These are phyloP conservation scores for Rhopilema esculentum DNA, from an alignment of 30 jellyfish, hydroid and myxozoan species.

Conservation along the genomic window DNA sequence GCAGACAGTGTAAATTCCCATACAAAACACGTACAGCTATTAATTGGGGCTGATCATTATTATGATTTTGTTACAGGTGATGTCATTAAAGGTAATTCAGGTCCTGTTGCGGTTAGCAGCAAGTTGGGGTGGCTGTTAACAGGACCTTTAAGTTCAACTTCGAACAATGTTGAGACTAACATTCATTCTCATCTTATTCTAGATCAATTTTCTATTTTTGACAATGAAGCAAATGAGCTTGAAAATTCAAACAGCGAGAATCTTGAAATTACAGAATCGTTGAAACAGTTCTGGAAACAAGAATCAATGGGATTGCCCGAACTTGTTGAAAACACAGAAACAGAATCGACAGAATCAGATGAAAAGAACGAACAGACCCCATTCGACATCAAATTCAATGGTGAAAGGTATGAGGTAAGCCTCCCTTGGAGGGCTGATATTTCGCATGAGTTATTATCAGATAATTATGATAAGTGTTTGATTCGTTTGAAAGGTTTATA, in stretches of 20 bases:
- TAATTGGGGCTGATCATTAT: constrained; percentile 53
- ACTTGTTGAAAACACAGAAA: constrained; percentile 10
- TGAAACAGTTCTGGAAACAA: constrained; percentile 25
- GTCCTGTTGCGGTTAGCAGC: constrained; percentile 65
- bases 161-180: constrained; percentile 35
- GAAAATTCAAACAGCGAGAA: constrained; percentile 28
- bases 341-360: neutral
- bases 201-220: constrained; percentile 6
- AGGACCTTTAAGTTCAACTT: constrained; percentile 47
- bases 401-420: constrained; percentile 52
- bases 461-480: constrained; percentile 12
- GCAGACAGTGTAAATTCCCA: constrained; percentile 20
- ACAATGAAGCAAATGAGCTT: constrained; percentile 9
- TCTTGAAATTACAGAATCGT: constrained; percentile 31
- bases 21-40: neutral
- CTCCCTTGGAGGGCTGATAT: constrained; percentile 69
- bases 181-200: constrained; percentile 31
- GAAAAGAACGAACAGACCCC: constrained; percentile 22
- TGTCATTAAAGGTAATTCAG: constrained; percentile 48
- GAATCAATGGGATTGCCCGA: constrained; percentile 35
- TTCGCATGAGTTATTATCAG: constrained; percentile 13
- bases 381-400: too few relatives aligned
- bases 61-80: constrained; percentile 48
- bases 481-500: constrained; percentile 26
- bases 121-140: constrained; percentile 63